Conservation (phyloP, 92 coral and sea anemone species). For the Paramuricea clavata region DNA sequence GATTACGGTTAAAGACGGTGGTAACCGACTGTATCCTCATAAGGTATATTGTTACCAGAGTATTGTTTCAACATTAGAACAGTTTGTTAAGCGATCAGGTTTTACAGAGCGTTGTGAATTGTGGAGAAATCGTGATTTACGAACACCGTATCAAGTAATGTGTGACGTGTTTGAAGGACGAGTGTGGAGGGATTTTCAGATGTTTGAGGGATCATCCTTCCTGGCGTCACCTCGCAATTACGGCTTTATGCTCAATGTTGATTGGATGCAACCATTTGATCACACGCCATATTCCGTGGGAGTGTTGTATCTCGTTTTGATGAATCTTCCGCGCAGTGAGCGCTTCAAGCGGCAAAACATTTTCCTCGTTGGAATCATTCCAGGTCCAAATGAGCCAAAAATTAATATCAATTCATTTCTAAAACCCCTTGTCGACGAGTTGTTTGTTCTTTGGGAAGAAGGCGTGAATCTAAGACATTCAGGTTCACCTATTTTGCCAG, state of each 20-base stretch:
- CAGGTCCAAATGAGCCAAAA: slow-evolving; percentile 75
- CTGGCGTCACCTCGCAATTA: slow-evolving; percentile 18
- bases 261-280: slow-evolving; percentile 79
- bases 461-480: slow-evolving; percentile 47
- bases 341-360: slow-evolving; percentile 71
- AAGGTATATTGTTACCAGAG: neutral
- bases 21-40: neutral
- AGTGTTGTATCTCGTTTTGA: slow-evolving; percentile 67
- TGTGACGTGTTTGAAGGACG: slow-evolving; percentile 59
- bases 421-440: neutral
- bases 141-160: slow-evolving; percentile 52
- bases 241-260: slow-evolving; percentile 57
- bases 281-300: slow-evolving; percentile 72
- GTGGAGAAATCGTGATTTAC: slow-evolving; percentile 66
- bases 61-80: neutral
- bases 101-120: slow-evolving; percentile 63
- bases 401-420: slow-evolving; percentile 40
- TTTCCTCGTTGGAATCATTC: slow-evolving; percentile 70
- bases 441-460: neutral
- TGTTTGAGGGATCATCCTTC: slow-evolving; percentile 6
- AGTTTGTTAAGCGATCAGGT: slow-evolving; percentile 40
- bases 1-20: neutral
- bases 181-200: slow-evolving; percentile 39
- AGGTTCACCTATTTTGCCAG: neutral
- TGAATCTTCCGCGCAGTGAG: slow-evolving; percentile 71